A percentile compares a stretch with the other conserved stretches of the same genome.
phyloP scores from a whole-genome alignment of 2,113 vertebrate genomes.

The Sceloporus undulatus region DNA sequence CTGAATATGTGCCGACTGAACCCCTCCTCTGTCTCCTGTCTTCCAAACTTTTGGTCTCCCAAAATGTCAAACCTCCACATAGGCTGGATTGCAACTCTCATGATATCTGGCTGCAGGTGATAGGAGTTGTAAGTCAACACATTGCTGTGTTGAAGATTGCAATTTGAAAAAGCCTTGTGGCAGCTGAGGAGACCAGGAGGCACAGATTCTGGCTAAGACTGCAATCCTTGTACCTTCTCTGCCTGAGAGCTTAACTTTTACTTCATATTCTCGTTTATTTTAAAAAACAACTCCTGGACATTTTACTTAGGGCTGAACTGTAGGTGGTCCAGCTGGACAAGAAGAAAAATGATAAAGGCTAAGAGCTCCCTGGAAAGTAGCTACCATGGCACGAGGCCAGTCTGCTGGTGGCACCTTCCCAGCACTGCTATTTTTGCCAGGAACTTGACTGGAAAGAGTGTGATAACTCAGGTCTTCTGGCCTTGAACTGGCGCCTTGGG shows the following conservation, averaged over 20 bases:
- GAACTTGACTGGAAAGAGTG: not conserved
- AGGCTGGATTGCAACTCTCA: too few relatives aligned
- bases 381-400: not conserved
- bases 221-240: not conserved
- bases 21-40: too few relatives aligned
- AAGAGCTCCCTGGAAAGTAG: not conserved
- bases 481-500: not conserved
- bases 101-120: too few relatives aligned
- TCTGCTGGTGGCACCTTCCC: constrained; percentile 7
- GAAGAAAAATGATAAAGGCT: not conserved
- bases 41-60: too few relatives aligned
- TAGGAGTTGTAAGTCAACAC: too few relatives aligned
- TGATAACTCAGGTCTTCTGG: not conserved
- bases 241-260: not conserved
- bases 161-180: not conserved
- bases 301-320: not conserved
- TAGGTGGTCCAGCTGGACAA: constrained; percentile 17
- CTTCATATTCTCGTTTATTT: not conserved
- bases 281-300: not conserved
- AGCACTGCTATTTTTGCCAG: not conserved
- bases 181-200: not conserved
- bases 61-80: too few relatives aligned
- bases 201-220: not conserved
- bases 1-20: too few relatives aligned
- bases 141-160: too few relatives aligned